These are phyloP conservation scores for Dermatophagoides farinae DNA, from an alignment of 1,140 invertebrate genomes.

Conservation along the genomic window DNA sequence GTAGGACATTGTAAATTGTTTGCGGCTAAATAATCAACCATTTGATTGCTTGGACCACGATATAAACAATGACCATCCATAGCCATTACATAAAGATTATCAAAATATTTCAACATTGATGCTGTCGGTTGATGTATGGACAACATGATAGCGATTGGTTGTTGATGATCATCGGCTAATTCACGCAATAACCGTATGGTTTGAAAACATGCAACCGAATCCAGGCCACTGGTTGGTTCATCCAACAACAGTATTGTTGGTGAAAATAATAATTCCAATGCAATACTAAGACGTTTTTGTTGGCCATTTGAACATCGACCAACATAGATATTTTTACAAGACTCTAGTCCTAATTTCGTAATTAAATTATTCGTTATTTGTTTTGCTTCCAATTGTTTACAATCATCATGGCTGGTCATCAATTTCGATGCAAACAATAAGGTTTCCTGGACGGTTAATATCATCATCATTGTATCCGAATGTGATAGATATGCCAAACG, in stretches of 20 bases:
- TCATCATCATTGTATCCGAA: no score
- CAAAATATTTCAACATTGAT: slow-evolving; percentile 4
- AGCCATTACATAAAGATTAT: slow-evolving; percentile 5
- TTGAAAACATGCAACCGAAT: not conserved
- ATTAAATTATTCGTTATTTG: not conserved
- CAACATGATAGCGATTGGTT: slow-evolving; percentile 7
- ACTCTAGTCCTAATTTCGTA: not conserved
- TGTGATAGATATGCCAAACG: no score
- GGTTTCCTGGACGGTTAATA: not conserved
- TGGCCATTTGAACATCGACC: not conserved
- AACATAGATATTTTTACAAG: not conserved
- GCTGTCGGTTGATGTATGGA: slow-evolving; percentile 10
- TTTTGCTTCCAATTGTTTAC: no score
- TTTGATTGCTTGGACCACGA: not conserved
- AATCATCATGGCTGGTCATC: not conserved
- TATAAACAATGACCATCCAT: slow-evolving; percentile 2
- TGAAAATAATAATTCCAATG: not conserved
- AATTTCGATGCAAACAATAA: not conserved
- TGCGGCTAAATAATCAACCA: not conserved
- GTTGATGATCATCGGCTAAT: not conserved
- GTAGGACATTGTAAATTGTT: not conserved
- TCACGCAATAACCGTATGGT: not conserved
- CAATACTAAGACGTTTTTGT: not conserved
- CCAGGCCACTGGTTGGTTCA: not conserved
- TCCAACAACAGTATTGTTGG: not conserved